phyloP scores from a whole-genome alignment of 1,140 invertebrate genomes.

The Lordiphosa stackelbergi region DNA sequence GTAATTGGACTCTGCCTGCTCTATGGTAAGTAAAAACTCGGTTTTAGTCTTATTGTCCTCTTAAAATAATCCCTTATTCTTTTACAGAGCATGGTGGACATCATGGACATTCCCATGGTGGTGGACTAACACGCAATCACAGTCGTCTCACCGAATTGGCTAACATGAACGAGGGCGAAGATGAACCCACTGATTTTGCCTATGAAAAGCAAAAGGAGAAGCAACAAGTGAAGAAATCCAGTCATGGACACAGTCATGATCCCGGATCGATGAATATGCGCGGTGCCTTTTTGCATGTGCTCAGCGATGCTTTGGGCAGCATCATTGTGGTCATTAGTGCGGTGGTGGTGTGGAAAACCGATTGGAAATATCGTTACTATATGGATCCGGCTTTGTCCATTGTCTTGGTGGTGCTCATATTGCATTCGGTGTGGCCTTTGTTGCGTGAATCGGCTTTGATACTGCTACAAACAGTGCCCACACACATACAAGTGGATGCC shows the following conservation, averaged over 20 bases:
- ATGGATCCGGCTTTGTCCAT: conserved; percentile 96
- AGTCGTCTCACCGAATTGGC: conserved; percentile 77
- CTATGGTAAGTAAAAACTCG: conserved; percentile 80
- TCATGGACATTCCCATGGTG: conserved; percentile 87
- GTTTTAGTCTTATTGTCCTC: too few relatives aligned
- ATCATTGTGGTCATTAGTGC: conserved; percentile 98
- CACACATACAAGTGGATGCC: conserved; percentile 93
- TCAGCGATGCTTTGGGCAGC: conserved; percentile 97
- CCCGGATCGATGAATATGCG: conserved; percentile 96
- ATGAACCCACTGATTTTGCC: conserved; percentile 80
- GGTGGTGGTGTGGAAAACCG: conserved; percentile 90
- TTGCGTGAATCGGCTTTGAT: conserved; percentile 92
- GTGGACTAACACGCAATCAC: conserved; percentile 80
- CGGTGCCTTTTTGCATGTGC: conserved; percentile 97
- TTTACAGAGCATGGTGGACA: conserved; percentile 85
- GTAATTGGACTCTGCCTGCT: conserved; percentile 89
- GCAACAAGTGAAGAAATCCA: conserved; percentile 58
- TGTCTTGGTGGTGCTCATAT: conserved; percentile 87
- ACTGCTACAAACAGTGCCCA: conserved; percentile 93
- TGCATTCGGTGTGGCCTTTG: conserved; percentile 91
- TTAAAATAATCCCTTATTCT: conserved; percentile 17
- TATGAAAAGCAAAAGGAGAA: conserved; percentile 75
- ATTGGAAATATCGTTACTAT: conserved; percentile 90
- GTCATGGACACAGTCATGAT: conserved; percentile 81
- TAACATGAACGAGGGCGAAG: conserved; percentile 88